Base-by-base conservation (phyloP, 2,113 vertebrate genomes). In the Martes martes region DNA sequence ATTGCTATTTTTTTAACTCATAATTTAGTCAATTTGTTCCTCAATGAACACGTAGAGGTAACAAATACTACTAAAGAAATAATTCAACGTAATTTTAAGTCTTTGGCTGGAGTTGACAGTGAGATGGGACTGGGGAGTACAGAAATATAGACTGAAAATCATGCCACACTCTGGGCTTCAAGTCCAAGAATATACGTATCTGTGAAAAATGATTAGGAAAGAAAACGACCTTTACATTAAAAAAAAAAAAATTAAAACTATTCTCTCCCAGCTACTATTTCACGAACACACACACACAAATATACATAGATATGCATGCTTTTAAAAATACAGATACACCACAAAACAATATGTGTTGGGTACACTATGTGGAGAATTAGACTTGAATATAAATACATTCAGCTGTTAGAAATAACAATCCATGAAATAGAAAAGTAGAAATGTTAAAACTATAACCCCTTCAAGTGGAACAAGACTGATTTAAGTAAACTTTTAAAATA, bases 161-260 rank as follows among this genome's bases (percentile, higher is more conserved):
- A 90, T 33, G 18, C 15, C 88, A 71, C 10, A 74, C 63, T 90
- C 73, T 89, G 81, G 80, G 47, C n/a, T 91, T 91, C 50, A 57
- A 95, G 91, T 93, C 76, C 9, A 79, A 97, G 31, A 78, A 92
- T 55, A 94, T 93, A 95, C 23, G 36, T 16, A n/a, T 85, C 90
- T 82, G n/a, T 95, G 52, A 97, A 93, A 96, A 94, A 95, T 92
- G 57, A 84, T 84, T 76, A 80, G n/a, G 90, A 97, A 96, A 94
- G 61, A 89, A 97, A 93, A 97, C 36, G 74, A 81, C 42, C 3
- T 74, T 92, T 91, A 95, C 24, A 71, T 82, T 82, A 93, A 67
- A 26, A 84, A 50, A n/a, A n/a, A 50, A 50, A 95, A 96, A 73
- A 89, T 83, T 69, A 79, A 90, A 96, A 71, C 26, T 82, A 57